Evolutionary conservation across 1,140 invertebrate genomes (phyloP), one percentile per base, ranked within the genome.

Genomic region (Macrobrachium nipponense): DNA sequence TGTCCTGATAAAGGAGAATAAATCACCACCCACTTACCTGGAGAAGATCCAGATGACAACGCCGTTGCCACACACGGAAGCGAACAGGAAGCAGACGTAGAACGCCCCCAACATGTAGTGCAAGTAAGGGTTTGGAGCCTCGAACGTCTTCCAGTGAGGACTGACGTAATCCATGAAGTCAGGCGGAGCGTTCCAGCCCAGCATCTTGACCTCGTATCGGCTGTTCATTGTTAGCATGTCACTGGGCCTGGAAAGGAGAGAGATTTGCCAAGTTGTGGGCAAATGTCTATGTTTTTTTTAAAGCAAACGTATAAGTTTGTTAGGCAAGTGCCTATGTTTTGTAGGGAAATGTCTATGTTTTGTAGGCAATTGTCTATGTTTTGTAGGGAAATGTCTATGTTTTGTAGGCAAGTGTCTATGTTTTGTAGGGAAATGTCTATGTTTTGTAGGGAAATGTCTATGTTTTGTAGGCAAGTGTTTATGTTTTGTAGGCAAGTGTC

Each of bases 21-120:
- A 20, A 80, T 4, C 36, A 70, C 36, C 5, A 51, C 27, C 27
- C n/a, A 62, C 61, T 61, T 15, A 87, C 86, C 73, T 82, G 15
- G 73, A 36, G 75, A 98, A 98, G 88, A 98, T 95, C 93, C 95
- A 98, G 89, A 98, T 94, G 87, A 98, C 97, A 23, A 97, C 92
- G 58, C 96, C 95, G 91, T 98, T 98, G 87, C 97, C 97, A 5
- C 95, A 90, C 3, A 96, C 91, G 6, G 96, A 93, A 36, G 95
- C 93, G 62, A 96, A 93, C 20, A 95, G 96, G 84, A 97, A 95
- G 72, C 95, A 92, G 44, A 95, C 93, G 90, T 97, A 98, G 88
- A 96, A 91, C 80, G 97, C 92, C 2, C 95, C 96, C 4, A 98
- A 91, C 43, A 96, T 92, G 89, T 96, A 96, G 91, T 98, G 96